Percentiles rank a stretch among this genome's conserved stretches.
Conservation (phyloP, 2,888 invertebrate species). For the Hymenopus coronatus region DNA sequence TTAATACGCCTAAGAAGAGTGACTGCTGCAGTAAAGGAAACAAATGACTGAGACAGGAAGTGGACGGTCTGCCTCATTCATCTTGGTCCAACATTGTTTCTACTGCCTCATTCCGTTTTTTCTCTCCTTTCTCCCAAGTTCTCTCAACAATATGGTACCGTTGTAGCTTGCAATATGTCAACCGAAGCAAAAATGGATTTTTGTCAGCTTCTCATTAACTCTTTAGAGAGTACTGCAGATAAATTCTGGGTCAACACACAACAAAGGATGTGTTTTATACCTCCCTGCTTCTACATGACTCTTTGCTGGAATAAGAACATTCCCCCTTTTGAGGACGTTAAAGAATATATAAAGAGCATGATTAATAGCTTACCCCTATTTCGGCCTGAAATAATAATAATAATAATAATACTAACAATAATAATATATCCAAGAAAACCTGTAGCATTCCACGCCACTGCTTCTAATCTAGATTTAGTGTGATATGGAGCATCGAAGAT, state of each 20-base stretch:
- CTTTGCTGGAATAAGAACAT: no score
- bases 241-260: background rate
- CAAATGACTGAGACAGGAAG: background rate
- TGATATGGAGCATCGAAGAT: no score
- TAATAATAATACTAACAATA: no score
- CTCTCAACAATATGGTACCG: background rate
- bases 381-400: no score
- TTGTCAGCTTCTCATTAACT: background rate
- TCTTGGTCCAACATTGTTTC: background rate
- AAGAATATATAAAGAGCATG: no score
- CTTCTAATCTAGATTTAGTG: no score
- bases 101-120: background rate
- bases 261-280: background rate
- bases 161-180: background rate
- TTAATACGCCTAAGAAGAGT: background rate
- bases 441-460: no score
- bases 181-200: background rate
- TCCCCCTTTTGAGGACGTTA: no score
- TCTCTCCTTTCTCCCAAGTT: background rate
- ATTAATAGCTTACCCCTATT: no score
- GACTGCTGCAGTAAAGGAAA: background rate
- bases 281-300: no score
- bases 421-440: no score
- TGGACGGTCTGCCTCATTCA: background rate
- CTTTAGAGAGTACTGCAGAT: background rate